Percentiles rank a stretch among this genome's conserved stretches.
Conservation (phyloP, 2,113 vertebrate species). For the Turdus rufiventris region DNA sequence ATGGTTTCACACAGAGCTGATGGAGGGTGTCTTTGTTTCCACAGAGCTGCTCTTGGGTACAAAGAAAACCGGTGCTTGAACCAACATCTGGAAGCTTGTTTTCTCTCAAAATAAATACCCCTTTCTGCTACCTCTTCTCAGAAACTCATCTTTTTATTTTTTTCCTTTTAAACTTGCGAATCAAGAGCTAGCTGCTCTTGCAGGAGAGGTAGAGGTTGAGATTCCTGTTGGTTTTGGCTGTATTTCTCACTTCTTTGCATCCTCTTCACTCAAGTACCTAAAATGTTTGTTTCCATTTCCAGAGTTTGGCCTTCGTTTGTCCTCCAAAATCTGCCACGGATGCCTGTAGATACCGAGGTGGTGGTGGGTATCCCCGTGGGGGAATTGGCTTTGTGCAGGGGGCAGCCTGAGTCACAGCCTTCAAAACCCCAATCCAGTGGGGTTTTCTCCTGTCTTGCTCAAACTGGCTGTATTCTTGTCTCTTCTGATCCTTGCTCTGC, state of each 20-base stretch:
- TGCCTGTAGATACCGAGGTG: not conserved
- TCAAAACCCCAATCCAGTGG: accelerated
- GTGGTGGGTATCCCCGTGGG: not conserved
- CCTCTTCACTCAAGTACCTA: not conserved
- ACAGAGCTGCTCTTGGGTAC: not conserved
- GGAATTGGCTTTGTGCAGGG: not conserved
- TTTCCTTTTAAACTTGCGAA: not conserved
- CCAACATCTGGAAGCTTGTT: not conserved
- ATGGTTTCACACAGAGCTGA: not conserved
- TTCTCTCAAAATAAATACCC: conserved; percentile 15
- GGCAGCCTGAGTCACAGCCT: not conserved
- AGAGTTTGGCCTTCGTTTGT: not conserved
- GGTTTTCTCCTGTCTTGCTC: not conserved
- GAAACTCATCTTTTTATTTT: not conserved
- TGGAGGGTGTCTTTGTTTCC: not conserved
- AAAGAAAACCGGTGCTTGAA: not conserved
- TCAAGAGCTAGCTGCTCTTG: not conserved
- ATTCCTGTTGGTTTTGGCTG: not conserved
- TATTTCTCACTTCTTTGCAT: not conserved
- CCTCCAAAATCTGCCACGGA: not conserved
- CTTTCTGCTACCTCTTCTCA: not conserved
- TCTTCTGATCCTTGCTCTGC: not conserved
- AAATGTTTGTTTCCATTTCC: not conserved
- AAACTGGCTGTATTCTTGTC: not conserved
- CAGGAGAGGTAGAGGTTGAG: not conserved